Evolutionary conservation across 2,113 vertebrate species (phyloP).

Genomic region (Alectura lathami): DNA sequence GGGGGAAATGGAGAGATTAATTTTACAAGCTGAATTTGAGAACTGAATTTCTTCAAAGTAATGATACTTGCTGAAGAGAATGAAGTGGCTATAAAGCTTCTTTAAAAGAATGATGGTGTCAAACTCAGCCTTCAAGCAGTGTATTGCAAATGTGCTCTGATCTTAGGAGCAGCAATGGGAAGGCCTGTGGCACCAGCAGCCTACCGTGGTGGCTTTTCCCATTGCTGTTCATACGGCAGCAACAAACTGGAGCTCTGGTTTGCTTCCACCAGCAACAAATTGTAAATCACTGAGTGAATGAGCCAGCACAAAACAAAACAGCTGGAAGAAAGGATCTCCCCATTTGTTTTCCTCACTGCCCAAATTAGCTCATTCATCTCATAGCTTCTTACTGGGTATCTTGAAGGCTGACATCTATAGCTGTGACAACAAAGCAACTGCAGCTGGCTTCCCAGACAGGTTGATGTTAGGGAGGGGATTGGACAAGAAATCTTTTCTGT

Average conservation of each 20-base stretch:
- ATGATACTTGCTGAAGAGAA: neutral
- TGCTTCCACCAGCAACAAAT: constrained; percentile 15
- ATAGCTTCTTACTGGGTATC: neutral
- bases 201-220: neutral
- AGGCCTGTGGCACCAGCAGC: neutral
- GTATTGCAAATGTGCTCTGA: neutral
- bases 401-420: neutral
- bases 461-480: neutral
- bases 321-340: constrained; percentile 15
- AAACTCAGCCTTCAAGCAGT: neutral
- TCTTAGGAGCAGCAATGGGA: neutral
- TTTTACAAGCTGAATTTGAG: constrained; percentile 30
- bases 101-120: neutral
- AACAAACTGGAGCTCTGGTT: neutral
- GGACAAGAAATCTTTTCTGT: neutral
- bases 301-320: neutral
- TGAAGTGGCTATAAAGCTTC: neutral
- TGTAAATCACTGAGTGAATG: constrained; percentile 1
- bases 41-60: neutral
- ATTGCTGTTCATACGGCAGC: neutral
- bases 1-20: neutral
- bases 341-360: fast-evolving
- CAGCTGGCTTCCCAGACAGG: neutral
- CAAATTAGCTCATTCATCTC: neutral
- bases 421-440: neutral